Evolutionary conservation across 2,888 invertebrate genomes (phyloP), one percentile per base, ranked within the genome.

Genomic region (Omphaloscelis lunosa): DNA sequence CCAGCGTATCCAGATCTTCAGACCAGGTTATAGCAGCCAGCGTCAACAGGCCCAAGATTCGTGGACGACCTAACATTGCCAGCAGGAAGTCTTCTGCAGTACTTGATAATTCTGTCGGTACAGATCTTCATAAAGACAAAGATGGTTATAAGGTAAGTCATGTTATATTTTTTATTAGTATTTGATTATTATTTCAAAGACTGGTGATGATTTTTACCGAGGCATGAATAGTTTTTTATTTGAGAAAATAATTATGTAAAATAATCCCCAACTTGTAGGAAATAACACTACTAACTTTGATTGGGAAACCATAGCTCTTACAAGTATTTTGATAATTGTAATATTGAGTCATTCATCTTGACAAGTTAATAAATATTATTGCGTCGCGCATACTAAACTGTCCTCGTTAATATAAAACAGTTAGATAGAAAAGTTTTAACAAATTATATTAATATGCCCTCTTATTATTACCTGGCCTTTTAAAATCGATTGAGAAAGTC

Each of bases 21-120:
- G 98, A 94, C 92, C 97, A 90, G 93, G 95, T 92, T 85, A 93
- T 93, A 87, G 94, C 96, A 56, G 96, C 96, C 23, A 96, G 96
- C 75, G 98, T 98, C 72, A 98, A 98, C 94, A 97, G 98, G 91
- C 97, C 98, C 80, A 97, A 97, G 91, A 96, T 97, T 45, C 96
- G 97, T 88, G 97, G 97, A 61, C 94, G 97, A 29, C 97, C 97
- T 5, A 96, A 95, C 53, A 95, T 97, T n/a, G 97, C 97, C 34
- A 97, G 97, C 87, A 94, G 97, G 71, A 97, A 97, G 82, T 97
- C 97, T 11, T 96, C 97, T 2, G 97, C 97, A 1, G 96, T 96
- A 1, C 93, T 96, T 34, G 96, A 97, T 89, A 97, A 97, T 84
- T 97, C 97, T 7, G 95, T 97, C 15, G 93, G 96, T 7, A 95